These are phyloP conservation scores for Montipora efflorescens DNA, from an alignment of 64 coral and sea anemone genomes.

Conservation along the genomic window DNA sequence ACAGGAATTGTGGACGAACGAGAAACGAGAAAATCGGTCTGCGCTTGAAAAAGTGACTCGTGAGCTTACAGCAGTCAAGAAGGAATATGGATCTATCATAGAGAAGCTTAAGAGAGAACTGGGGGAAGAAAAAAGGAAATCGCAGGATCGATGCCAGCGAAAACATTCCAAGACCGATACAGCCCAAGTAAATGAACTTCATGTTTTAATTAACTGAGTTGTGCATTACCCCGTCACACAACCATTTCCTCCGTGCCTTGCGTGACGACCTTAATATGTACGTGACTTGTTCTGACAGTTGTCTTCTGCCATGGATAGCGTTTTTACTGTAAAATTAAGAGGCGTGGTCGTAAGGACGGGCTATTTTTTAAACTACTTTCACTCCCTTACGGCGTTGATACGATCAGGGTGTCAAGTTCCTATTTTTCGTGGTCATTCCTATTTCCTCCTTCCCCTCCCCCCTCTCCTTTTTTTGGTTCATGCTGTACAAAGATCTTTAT, in stretches of 20 bases:
- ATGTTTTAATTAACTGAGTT: not conserved
- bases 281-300: no score
- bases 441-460: no score
- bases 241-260: not conserved
- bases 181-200: conserved; percentile 45
- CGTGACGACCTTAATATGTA: no score
- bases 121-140: conserved; percentile 51
- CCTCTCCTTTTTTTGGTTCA: no score
- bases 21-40: conserved; percentile 64
- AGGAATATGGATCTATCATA: conserved; percentile 43
- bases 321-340: no score
- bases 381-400: no score
- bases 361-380: no score
- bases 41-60: conserved; percentile 57
- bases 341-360: no score
- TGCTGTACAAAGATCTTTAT: no score
- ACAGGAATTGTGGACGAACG: conserved; percentile 69
- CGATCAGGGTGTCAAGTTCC: no score
- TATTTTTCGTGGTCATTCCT: no score
- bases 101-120: conserved; percentile 74
- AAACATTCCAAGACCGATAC: conserved; percentile 61
- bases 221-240: not conserved
- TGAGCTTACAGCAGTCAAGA: conserved; percentile 63
- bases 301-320: no score
- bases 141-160: conserved; percentile 1